Evolutionary conservation across 2,797 vertebrate genomes (phyloP).

Genomic region (Limosa lapponica): DNA sequence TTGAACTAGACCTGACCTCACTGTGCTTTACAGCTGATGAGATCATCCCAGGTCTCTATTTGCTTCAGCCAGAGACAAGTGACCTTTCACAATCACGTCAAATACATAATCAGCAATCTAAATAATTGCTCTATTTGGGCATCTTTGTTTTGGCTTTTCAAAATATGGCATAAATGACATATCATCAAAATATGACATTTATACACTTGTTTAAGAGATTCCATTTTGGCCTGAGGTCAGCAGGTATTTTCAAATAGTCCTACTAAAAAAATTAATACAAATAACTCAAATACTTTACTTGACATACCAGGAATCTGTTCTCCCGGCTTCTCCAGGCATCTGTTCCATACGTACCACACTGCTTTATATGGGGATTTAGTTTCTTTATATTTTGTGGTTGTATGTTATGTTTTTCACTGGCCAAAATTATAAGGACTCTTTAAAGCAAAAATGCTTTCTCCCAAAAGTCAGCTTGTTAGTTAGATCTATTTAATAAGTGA

Average conservation of each 20-base stretch:
- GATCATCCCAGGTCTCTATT: constrained; percentile 34
- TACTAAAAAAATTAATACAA: constrained; percentile 9
- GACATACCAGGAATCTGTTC: not conserved
- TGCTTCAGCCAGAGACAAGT: constrained; percentile 9
- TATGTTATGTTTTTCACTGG: not conserved
- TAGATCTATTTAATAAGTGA: not conserved
- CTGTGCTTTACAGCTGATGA: constrained; percentile 37
- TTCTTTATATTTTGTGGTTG: not conserved
- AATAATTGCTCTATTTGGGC: constrained; percentile 51
- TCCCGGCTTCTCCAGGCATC: not conserved
- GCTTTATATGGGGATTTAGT: not conserved
- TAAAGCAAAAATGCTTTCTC: not conserved
- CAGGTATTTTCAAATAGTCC: not conserved
- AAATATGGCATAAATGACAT: not conserved
- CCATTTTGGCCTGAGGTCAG: constrained; percentile 26
- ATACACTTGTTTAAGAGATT: constrained; percentile 18
- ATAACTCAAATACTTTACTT: not conserved
- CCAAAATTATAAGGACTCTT: not conserved
- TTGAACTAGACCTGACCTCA: constrained; percentile 26
- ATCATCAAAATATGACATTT: constrained; percentile 20
- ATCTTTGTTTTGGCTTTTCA: constrained; percentile 26
- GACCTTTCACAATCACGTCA: constrained; percentile 13
- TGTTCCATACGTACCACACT: not conserved
- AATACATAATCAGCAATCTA: constrained; percentile 22
- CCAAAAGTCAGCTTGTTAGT: not conserved